These are phyloP conservation scores for Coendou prehensilis DNA, from an alignment of 2,797 vertebrate species.

Conservation along the genomic window DNA sequence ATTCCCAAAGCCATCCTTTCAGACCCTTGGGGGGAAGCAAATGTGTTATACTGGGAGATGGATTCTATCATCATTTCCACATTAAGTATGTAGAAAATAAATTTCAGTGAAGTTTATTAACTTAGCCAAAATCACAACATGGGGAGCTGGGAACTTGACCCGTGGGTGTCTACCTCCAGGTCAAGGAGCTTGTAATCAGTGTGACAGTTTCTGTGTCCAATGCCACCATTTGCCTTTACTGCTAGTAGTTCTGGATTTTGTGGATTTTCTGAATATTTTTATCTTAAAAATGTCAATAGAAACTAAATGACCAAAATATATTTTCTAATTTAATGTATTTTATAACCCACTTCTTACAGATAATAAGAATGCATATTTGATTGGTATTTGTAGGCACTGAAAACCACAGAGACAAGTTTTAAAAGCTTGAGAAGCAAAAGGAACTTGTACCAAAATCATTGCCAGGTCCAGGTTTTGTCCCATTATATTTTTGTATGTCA, in stretches of 20 bases:
- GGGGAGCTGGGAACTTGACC: neutral
- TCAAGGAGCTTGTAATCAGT: neutral
- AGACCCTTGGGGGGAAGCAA: neutral
- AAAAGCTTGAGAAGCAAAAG: slow-evolving; percentile 43
- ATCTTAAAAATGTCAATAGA: neutral
- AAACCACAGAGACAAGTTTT: neutral
- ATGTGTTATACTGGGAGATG: neutral
- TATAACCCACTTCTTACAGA: slow-evolving; percentile 44
- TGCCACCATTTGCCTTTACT: neutral
- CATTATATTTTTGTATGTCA: slow-evolving; percentile 27
- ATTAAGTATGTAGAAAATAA: neutral
- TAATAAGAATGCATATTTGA: neutral
- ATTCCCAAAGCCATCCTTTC: neutral
- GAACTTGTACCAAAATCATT: neutral
- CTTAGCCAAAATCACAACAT: neutral
- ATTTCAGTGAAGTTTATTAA: slow-evolving; percentile 1
- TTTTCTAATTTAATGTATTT: slow-evolving; percentile 20
- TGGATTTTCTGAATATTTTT: neutral
- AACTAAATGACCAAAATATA: slow-evolving; percentile 48
- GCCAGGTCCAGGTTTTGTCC: neutral
- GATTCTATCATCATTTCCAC: neutral
- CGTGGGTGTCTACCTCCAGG: neutral
- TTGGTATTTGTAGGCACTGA: neutral
- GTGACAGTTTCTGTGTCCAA: neutral
- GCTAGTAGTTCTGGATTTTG: neutral